Base-by-base conservation (phyloP, 2,888 invertebrate species). In the Villa cingulata region DNA sequence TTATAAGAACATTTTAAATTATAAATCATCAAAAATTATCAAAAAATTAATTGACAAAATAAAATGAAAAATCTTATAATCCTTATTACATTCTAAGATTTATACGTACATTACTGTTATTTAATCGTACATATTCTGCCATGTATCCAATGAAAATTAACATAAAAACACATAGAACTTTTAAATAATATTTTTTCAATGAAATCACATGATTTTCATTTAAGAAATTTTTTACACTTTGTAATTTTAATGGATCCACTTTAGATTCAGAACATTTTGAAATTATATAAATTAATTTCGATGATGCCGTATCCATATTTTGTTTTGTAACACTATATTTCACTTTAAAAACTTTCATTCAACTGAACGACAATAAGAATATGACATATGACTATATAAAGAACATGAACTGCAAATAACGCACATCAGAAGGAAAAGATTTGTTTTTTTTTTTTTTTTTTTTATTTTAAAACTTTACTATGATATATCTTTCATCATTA, bases 201-300 rank as follows among this genome's bases (percentile, higher is more conserved):
- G 45, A 45, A 14, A 41, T 23, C 9, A 23, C 20, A 12, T n/a
- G 1, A n/a, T 29, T 23, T 41, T 40, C 37, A 16, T 43, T 46
- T 29, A 23, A 15, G 17, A 43, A 48, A 16, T 37, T 43, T 34
- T 48, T 45, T 27, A 51, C 46, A 2, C 48, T 37, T 27, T 20
- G 20, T n/a, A 51, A 41, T 5, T 43, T 16, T 29, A 18, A 14
- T 7, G 45, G 45, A 34, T 49, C 19, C 3, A 49, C 41, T 34
- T 46, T 41, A 12, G 15, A 36, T n/a, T 49, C 45, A 16, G 45
- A 34, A 37, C 49, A 51, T 41, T 51, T 48, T 34, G 29, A 41
- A 16, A 51, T 16, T 29, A 51, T 39, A 23, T 48, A 32, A 19
- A 45, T 10, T 10, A 51, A 40, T 27, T 29, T 45, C 7, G 14